A percentile compares a stretch with the other conserved stretches of the same genome.
phyloP scores from a whole-genome alignment of 35 echinoderm and acorn worm genomes.

The Eucidaris tribuloides region DNA sequence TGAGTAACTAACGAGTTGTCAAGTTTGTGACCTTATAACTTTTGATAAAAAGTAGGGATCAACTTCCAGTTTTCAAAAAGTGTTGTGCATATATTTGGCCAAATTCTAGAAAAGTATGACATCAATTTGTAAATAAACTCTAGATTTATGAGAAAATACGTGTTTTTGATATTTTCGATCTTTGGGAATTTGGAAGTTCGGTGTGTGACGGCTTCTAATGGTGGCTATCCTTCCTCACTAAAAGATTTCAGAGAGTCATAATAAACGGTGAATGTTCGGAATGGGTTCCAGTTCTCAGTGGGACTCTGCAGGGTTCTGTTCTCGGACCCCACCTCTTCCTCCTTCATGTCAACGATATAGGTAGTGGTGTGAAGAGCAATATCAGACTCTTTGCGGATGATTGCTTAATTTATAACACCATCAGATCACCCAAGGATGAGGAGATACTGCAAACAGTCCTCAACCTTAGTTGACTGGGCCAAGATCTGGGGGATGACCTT shows the following conservation, averaged over 20 bases:
- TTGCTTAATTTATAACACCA: too few species aligned
- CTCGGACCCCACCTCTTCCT: constrained; percentile 36
- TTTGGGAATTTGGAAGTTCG: too few species aligned
- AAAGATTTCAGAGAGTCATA: neutral
- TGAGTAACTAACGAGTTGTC: too few species aligned
- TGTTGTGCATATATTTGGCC: too few species aligned
- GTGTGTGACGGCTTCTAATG: too few species aligned
- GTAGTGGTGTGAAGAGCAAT: neutral
- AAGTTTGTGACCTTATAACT: too few species aligned
- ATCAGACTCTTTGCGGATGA: constrained; percentile 23
- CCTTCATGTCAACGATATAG: constrained; percentile 5
- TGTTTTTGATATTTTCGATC: too few species aligned
- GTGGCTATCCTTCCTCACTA: neutral
- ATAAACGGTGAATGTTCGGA: neutral
- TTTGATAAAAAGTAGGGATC: too few species aligned
- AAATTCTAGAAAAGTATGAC: too few species aligned
- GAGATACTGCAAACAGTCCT: neutral
- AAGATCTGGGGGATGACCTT: neutral
- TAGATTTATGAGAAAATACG: too few species aligned
- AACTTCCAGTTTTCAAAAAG: too few species aligned
- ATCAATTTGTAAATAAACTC: too few species aligned
- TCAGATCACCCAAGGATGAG: neutral
- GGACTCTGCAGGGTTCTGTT: constrained; percentile 38
- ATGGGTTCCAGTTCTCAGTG: constrained; percentile 29
- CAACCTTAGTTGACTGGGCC: neutral